These are phyloP conservation scores for Phaedon cochleariae DNA, from an alignment of 2,888 invertebrate genomes.

Conservation along the genomic window DNA sequence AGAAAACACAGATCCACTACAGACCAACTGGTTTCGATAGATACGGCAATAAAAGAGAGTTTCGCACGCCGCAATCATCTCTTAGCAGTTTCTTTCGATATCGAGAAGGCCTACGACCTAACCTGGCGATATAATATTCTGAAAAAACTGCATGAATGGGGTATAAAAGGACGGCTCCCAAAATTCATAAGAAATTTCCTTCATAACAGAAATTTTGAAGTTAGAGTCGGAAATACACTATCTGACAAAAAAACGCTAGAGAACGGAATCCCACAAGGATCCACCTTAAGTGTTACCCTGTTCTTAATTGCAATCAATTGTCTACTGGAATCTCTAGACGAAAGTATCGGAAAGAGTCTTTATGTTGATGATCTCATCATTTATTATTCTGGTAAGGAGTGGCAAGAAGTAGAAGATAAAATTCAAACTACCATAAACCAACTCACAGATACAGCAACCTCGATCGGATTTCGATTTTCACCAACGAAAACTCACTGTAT, in stretches of 20 bases:
- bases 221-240: not conserved
- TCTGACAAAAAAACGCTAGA: no score
- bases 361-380: not conserved
- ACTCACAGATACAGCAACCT: not conserved
- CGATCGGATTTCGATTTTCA: not conserved
- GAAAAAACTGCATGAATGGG: not conserved
- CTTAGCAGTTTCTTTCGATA: not conserved
- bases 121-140: no score
- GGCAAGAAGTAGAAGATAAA: not conserved
- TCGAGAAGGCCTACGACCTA: no score
- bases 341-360: no score
- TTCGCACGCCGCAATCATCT: no score
- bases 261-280: no score
- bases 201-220: not conserved
- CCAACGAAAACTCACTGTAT: not conserved
- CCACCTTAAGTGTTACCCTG: not conserved
- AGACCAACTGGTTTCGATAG: slow-evolving; percentile 18
- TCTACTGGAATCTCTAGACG: no score
- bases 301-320: not conserved
- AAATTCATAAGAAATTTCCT: no score
- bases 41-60: not conserved
- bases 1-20: not conserved
- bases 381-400: not conserved
- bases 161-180: not conserved
- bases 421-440: not conserved